Percentiles rank a stretch among this genome's conserved stretches.
phyloP scores from a whole-genome alignment of 2,888 invertebrate species.

The Thymelicus sylvestris region DNA sequence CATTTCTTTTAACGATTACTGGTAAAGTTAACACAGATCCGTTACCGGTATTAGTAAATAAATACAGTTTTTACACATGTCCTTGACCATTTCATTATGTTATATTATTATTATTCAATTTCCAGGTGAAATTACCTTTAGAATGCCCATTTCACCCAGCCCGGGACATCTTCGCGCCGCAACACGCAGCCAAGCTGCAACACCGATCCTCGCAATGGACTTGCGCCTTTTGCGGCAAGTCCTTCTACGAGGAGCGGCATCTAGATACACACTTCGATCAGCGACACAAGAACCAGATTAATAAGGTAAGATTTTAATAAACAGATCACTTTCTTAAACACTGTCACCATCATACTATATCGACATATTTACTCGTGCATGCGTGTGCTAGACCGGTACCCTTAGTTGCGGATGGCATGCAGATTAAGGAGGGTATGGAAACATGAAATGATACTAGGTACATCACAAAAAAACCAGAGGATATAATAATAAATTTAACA shows the following conservation, averaged over 20 bases:
- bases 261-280: slow-evolving; percentile 95
- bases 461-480: too few species aligned
- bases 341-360: too few species aligned
- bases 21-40: too few species aligned
- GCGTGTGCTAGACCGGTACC: too few species aligned
- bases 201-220: slow-evolving; percentile 95
- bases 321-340: too few species aligned
- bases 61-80: too few species aligned
- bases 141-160: slow-evolving; percentile 96
- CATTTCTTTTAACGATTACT: too few species aligned
- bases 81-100: not conserved
- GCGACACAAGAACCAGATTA: slow-evolving; percentile 93
- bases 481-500: too few species aligned
- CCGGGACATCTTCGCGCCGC: slow-evolving; percentile 94
- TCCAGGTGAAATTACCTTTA: slow-evolving; percentile 90
- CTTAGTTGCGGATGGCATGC: too few species aligned
- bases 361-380: too few species aligned
- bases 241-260: slow-evolving; percentile 94
- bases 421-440: too few species aligned
- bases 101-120: not conserved
- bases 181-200: slow-evolving; percentile 93
- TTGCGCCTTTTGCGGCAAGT: slow-evolving; percentile 95
- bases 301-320: slow-evolving; percentile 85
- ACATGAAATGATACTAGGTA: not conserved
- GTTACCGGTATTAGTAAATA: too few species aligned